A percentile compares a stretch with the other conserved stretches of the same genome.
Evolutionary conservation across 2,797 vertebrate genomes (phyloP).

Genomic region (Eurystomus glaucurus): DNA sequence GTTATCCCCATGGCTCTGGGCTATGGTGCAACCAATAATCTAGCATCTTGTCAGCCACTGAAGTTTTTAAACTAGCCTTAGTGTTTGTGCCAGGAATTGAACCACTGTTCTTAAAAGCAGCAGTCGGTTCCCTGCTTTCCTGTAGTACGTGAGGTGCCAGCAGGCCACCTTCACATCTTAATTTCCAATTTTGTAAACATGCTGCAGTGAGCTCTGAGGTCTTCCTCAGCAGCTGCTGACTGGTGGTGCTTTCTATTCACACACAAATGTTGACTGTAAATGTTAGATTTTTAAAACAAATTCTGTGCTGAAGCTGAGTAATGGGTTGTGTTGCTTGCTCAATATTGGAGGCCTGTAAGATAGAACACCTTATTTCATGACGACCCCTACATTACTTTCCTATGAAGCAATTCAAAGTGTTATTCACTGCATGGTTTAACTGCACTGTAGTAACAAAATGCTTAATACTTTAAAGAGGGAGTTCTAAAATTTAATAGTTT

Average conservation of each 20-base stretch:
- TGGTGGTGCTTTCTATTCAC: not conserved
- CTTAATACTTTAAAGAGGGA: conserved; percentile 81
- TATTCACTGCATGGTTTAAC: conserved; percentile 57
- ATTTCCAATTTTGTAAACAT: conserved; percentile 24
- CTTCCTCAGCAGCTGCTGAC: not conserved
- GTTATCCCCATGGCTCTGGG: conserved; percentile 44
- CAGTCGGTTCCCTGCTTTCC: not conserved
- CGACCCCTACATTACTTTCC: not conserved
- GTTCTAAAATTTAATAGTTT: conserved; percentile 86
- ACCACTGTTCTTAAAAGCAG: conserved; percentile 67
- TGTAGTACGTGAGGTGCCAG: not conserved
- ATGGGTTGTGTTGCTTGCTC: not conserved
- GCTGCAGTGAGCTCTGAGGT: not conserved
- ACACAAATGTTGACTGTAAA: not conserved
- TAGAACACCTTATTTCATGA: not conserved
- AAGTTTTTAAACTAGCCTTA: conserved; percentile 39
- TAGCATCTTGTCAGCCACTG: conserved; percentile 41
- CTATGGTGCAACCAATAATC: conserved; percentile 29
- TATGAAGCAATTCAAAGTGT: not conserved
- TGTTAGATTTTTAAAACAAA: not conserved
- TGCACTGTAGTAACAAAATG: conserved; percentile 56
- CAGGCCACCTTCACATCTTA: conserved; percentile 41
- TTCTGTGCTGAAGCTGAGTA: not conserved
- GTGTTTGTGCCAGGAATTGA: conserved; percentile 60
- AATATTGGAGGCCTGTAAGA: not conserved